phyloP scores from a whole-genome alignment of 2,888 invertebrate genomes.

The Pseudococcus jackbeardsleyi region DNA sequence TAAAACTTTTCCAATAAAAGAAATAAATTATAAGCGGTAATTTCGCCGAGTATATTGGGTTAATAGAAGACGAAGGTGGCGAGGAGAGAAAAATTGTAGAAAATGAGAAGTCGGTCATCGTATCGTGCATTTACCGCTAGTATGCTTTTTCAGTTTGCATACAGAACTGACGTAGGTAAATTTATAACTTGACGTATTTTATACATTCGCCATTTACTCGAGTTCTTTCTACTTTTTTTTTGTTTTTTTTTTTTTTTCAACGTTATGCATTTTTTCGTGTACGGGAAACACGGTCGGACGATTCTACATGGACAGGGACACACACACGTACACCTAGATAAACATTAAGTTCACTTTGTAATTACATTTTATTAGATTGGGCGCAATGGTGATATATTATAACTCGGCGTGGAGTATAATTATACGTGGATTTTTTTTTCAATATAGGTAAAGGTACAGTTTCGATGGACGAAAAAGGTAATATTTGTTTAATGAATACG shows the following conservation, averaged over 20 bases:
- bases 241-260: background rate
- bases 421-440: background rate
- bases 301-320: background rate
- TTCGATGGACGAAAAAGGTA: background rate
- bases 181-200: slow-evolving; percentile 2
- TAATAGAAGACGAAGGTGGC: background rate
- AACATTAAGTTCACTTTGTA: slow-evolving; percentile 12
- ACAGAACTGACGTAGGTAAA: background rate
- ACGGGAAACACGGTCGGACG: slow-evolving; percentile 24
- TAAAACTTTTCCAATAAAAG: slow-evolving; percentile 33
- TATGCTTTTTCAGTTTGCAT: background rate
- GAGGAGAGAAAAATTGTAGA: background rate
- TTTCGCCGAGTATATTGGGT: background rate
- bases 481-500: slow-evolving; percentile 5
- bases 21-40: background rate
- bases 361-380: background rate
- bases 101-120: background rate
- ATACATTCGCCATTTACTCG: background rate
- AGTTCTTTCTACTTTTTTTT: background rate
- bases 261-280: slow-evolving; percentile 6
- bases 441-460: background rate
- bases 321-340: background rate
- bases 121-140: background rate
- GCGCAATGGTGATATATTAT: background rate
- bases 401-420: background rate